phyloP scores from a whole-genome alignment of 2,888 invertebrate species.

The Trichacis sp. region DNA sequence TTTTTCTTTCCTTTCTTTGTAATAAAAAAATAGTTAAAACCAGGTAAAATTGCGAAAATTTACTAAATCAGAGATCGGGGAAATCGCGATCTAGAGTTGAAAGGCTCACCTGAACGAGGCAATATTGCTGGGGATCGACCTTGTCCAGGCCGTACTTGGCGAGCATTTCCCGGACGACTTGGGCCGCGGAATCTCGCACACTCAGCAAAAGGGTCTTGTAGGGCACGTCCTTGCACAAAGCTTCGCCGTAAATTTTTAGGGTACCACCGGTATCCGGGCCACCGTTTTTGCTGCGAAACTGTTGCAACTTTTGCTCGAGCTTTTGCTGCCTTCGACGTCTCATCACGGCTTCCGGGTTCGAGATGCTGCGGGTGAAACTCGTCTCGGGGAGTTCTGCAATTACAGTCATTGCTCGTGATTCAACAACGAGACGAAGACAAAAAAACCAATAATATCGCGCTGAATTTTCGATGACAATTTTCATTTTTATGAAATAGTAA shows the following conservation, averaged over 20 bases:
- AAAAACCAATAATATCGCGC: too few species aligned
- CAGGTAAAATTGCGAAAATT: too few species aligned
- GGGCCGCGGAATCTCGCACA: constrained; percentile 90
- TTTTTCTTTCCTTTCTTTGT: too few species aligned
- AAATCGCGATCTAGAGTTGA: not conserved
- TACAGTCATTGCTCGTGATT: too few species aligned
- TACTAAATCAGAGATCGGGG: too few species aligned
- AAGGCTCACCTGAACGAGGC: constrained; percentile 88
- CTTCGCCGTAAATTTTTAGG: constrained; percentile 95
- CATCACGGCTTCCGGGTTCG: constrained; percentile 99
- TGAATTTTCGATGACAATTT: too few species aligned
- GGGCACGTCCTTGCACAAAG: constrained; percentile 95
- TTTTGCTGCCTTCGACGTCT: constrained; percentile 95
- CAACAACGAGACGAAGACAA: too few species aligned
- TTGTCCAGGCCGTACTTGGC: constrained; percentile 95
- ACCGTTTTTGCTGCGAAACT: constrained; percentile 94
- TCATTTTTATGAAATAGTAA: too few species aligned
- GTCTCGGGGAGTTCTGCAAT: constrained; percentile 92
- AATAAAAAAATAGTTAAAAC: too few species aligned
- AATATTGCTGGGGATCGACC: constrained; percentile 91
- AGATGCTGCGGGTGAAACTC: constrained; percentile 98
- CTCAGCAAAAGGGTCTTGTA: constrained; percentile 97
- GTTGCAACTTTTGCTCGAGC: constrained; percentile 94
- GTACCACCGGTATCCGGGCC: constrained; percentile 95
- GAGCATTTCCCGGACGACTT: constrained; percentile 95